Percentiles rank a stretch among this genome's conserved stretches.
Evolutionary conservation across 2,888 invertebrate genomes (phyloP).

Genomic region (Drosophila infuscata): DNA sequence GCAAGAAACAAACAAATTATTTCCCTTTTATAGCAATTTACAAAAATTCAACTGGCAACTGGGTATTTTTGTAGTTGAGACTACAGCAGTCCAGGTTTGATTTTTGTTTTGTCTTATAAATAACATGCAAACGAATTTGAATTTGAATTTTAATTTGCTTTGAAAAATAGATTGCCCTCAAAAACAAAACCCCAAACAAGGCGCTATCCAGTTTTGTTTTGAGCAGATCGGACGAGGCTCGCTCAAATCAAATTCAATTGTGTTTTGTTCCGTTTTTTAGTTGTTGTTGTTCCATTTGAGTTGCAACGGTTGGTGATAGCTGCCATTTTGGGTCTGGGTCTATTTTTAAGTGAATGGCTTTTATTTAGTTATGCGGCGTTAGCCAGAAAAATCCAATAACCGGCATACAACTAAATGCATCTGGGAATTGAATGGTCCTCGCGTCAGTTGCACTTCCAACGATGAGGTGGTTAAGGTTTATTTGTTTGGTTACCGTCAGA

Average conservation of each 20-base stretch:
- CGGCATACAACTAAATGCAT: too few relatives aligned
- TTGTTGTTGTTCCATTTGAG: constrained; percentile 33
- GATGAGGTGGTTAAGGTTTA: constrained; percentile 50
- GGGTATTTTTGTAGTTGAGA: neutral
- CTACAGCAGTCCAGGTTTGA: neutral
- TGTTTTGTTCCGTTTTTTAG: constrained; percentile 16
- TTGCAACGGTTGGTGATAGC: constrained; percentile 38
- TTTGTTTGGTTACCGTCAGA: neutral
- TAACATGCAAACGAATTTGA: constrained; percentile 64
- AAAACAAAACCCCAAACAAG: constrained; percentile 30
- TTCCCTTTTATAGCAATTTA: too few relatives aligned
- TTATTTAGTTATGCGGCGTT: constrained; percentile 65
- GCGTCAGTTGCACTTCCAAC: too few relatives aligned
- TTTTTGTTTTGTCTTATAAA: constrained; percentile 21
- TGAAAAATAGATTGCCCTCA: constrained; percentile 47
- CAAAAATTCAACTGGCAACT: neutral
- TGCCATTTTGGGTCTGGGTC: neutral
- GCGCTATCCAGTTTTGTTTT: constrained; percentile 38
- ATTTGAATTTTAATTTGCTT: constrained; percentile 74
- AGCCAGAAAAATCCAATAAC: too few relatives aligned
- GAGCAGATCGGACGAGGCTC: constrained; percentile 41
- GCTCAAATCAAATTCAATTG: constrained; percentile 70
- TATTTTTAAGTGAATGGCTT: constrained; percentile 64
- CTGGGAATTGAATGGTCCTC: too few relatives aligned
- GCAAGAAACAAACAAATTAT: neutral